Conservation (phyloP, 2,888 invertebrate species). For the Lithophane semibrunnea region DNA sequence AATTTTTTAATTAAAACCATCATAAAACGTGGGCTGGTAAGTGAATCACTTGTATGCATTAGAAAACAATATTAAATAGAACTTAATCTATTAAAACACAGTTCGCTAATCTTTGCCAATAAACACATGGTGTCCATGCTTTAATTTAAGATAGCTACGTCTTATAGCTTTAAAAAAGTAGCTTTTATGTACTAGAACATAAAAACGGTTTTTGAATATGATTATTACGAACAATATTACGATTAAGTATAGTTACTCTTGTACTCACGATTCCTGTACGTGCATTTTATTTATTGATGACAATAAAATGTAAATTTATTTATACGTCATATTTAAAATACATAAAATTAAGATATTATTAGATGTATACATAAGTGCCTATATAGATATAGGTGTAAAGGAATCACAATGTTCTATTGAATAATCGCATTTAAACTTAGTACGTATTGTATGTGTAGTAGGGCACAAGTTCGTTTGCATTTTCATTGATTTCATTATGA, state of each 20-base stretch:
- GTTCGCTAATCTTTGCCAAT: conserved; percentile 65
- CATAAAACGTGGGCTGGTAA: conserved; percentile 43
- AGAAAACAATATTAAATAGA: conserved; percentile 56
- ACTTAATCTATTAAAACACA: conserved; percentile 52
- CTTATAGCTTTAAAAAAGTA: conserved; percentile 65
- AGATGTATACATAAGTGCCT: conserved; percentile 53
- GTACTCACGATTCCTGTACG: conserved; percentile 72
- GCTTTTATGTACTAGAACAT: conserved; percentile 58
- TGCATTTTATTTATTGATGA: conserved; percentile 80
- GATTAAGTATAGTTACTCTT: conserved; percentile 53
- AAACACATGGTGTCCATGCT: conserved; percentile 59
- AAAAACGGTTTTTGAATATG: conserved; percentile 57
- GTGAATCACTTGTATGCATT: conserved; percentile 53
- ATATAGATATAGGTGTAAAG: conserved; percentile 60
- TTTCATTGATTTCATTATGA: conserved; percentile 52
- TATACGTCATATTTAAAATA: conserved; percentile 51
- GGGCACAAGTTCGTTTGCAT: conserved; percentile 55
- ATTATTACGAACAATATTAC: conserved; percentile 58
- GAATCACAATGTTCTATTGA: conserved; percentile 63
- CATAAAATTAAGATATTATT: conserved; percentile 55
- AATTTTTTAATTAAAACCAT: conserved; percentile 10
- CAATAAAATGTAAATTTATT: conserved; percentile 70
- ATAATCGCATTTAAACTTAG: conserved; percentile 69
- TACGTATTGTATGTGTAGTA: conserved; percentile 59
- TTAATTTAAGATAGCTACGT: conserved; percentile 64